A percentile compares a stretch with the other conserved stretches of the same genome.
phyloP scores from a whole-genome alignment of 2,797 vertebrate genomes.

The Acanthopagrus latus region DNA sequence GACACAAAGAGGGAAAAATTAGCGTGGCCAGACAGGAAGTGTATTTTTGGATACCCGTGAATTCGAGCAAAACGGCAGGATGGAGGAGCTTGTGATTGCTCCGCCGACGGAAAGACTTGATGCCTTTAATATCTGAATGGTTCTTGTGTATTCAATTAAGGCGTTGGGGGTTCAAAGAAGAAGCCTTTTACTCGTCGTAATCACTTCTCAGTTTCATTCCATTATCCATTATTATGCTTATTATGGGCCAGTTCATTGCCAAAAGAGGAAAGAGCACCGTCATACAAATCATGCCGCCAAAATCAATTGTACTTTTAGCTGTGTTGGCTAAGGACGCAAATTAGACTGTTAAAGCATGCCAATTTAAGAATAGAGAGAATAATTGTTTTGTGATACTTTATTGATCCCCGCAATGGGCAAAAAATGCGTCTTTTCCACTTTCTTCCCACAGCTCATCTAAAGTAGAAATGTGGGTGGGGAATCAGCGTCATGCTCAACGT shows the following conservation, averaged over 20 bases:
- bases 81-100: conserved; percentile 2
- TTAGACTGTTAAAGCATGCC: conserved; percentile 13
- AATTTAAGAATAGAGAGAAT: conserved; percentile 28
- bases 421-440: conserved; percentile 21
- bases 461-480: conserved; percentile 7
- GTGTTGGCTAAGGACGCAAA: conserved; percentile 24
- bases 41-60: conserved; percentile 41
- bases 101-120: not conserved
- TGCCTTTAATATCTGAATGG: not conserved
- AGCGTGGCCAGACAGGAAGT: conserved; percentile 26
- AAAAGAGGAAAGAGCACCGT: not conserved
- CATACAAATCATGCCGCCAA: conserved; percentile 25
- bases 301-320: conserved; percentile 36
- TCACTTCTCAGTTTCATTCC: conserved; percentile 1
- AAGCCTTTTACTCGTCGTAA: not conserved
- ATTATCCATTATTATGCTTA: conserved; percentile 13
- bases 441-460: conserved; percentile 16
- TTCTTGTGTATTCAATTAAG: not conserved
- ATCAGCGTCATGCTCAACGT: not conserved
- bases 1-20: conserved; percentile 20
- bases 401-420: conserved; percentile 20
- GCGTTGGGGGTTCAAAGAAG: not conserved
- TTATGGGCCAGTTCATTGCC: conserved; percentile 12
- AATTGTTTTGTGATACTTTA: conserved; percentile 32
- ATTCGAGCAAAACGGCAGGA: conserved; percentile 22